Evolutionary conservation across 37 sponge, comb jelly and placozoan species (phyloP), one percentile per base, ranked within the genome.

Genomic region (Beroe forskalii): DNA sequence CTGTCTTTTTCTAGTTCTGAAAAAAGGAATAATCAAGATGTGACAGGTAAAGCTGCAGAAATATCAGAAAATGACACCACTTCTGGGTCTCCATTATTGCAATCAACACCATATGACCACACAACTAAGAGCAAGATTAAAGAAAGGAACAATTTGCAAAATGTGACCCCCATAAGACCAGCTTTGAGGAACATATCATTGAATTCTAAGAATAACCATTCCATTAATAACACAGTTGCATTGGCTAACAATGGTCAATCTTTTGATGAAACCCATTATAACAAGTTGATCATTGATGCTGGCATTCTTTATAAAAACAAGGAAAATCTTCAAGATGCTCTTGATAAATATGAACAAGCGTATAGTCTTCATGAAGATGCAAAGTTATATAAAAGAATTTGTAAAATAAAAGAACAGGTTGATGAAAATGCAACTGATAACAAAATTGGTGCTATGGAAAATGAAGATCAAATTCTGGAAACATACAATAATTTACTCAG

Each of bases 231-330:
- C 30, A 80, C 86, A 4, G 42, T 80, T 28, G 86, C 55, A 44
- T 35, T 80, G 22, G 40, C 12, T 14, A 48, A 80, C 14, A 37
- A 28, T 44, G 86, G 42, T 4, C 44, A 44, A 43, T 44, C 86
- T 33, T 43, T 80, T 80, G 86, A 80, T 80, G 44, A 32, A 4
- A 38, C 19, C 12, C n/a, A 27, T 9, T 80, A 80, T 38, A 80
- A 80, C 86, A 22, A 80, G 25, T 38, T 80, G 28, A 23, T 80
- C 4, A 20, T 80, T 41, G 86, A 80, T 6, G 86, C 55, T 44
- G 25, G 55, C 6, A 20, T 14, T 42, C 55, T 80, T 41, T 80
- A 80, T 44, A 80, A 80, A 23, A 41, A 43, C n/a, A 1, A 38
- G 30, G 19, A 44, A 14, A 20, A 80, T 12, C 86, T 80, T 80